Conservation (phyloP, 1,140 invertebrate species). For the Camponotus floridanus region DNA sequence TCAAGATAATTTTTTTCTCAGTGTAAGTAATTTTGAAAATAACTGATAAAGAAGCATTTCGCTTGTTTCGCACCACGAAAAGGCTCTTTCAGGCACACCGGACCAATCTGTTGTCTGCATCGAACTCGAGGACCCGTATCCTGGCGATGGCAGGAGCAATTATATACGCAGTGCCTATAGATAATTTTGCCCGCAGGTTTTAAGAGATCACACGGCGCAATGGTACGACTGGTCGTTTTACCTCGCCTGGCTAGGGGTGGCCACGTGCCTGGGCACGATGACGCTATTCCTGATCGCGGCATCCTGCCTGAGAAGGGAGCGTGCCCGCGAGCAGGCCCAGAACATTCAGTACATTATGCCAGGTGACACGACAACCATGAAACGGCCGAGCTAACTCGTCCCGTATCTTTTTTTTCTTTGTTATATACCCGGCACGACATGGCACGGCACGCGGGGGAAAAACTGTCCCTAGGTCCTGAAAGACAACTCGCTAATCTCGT, state of each 20-base stretch:
- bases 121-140: not conserved
- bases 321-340: slow-evolving; percentile 89
- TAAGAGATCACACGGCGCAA: slow-evolving; percentile 90
- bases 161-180: slow-evolving; percentile 15
- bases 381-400: slow-evolving; percentile 77
- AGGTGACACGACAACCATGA: slow-evolving; percentile 87
- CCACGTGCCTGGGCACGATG: slow-evolving; percentile 91
- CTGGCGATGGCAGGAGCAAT: not conserved
- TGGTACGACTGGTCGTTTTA: slow-evolving; percentile 95
- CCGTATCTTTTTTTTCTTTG: slow-evolving; percentile 86
- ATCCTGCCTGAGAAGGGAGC: slow-evolving; percentile 92
- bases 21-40: not conserved
- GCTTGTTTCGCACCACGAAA: slow-evolving; percentile 1
- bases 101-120: slow-evolving; percentile 26
- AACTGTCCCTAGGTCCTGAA: slow-evolving; percentile 91
- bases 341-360: slow-evolving; percentile 96
- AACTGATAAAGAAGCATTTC: not conserved
- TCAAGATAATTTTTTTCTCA: too few relatives aligned
- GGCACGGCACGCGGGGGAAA: slow-evolving; percentile 56
- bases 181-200: slow-evolving; percentile 86
- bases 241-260: slow-evolving; percentile 93
- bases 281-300: slow-evolving; percentile 93
- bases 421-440: slow-evolving; percentile 48
- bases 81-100: slow-evolving; percentile 33
- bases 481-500: slow-evolving; percentile 94